Base-by-base conservation (phyloP, 2,113 vertebrate species). In the Periophthalmus modestus region DNA sequence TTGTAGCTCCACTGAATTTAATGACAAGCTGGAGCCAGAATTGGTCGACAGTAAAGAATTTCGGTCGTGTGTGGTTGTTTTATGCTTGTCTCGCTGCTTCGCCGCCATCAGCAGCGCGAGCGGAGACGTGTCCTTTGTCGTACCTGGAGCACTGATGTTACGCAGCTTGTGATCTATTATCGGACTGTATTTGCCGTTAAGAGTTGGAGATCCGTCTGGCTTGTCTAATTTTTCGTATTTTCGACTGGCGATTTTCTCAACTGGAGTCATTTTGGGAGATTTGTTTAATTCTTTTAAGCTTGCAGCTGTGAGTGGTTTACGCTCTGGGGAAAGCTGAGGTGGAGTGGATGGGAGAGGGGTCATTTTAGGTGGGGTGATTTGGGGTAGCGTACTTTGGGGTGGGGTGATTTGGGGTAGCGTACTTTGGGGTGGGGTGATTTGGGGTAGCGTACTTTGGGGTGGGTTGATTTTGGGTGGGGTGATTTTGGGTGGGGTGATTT, bases 61-160 rank as follows among this genome's bases (percentile, higher is more conserved):
- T 33, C 93, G 89, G 66, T 63, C 80, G 2, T 52, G 83, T 1
- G 85, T 54, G 68, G 7, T n/a, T 4, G 85, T 50, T 69, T 86
- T 93, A 5, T 94, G 92, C 81, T 94, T 95, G 0, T 97, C 96
- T 4, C 97, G 92, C 88, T 96, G 92, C 78, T 95, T 95, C 65
- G 97, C 97, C 0, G 97, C 97, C 79, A 94, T 89, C 23, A 99
- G 92, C 72, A 99, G 94, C 2, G 95, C 95, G 87, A 99, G 90
- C 0, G 97, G 97, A 15, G 97, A 98, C 0, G 94, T 59, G 21
- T 28, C 73, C 58, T 0, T 93, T 85, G 43, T 80, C 86, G 66
- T 79, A 0, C 46, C 65, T n/a, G 54, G 77, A 66, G 95, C 61
- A 88, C 86, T 0, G 85, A 94, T 73, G 90, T 89, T 90, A 87